Evolutionary conservation across 2,113 vertebrate species (phyloP).

Genomic region (Python bivittatus): DNA sequence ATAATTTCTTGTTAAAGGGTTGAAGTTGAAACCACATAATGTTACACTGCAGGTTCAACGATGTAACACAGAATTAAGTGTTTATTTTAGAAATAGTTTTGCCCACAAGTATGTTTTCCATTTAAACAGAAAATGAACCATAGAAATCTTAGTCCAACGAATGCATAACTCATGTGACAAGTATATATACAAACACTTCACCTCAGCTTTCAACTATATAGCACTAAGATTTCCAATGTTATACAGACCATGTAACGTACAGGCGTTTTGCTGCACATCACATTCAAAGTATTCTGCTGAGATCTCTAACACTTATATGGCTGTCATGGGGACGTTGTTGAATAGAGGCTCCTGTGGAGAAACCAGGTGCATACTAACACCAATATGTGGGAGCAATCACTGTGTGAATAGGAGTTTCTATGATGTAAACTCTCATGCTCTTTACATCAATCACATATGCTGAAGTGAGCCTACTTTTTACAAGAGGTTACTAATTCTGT

Average conservation of each 20-base stretch:
- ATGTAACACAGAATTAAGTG: constrained; percentile 29
- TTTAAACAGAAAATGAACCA: neutral
- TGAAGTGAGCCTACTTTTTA: neutral
- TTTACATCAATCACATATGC: neutral
- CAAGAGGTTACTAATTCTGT: neutral
- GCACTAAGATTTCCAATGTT: constrained; percentile 10
- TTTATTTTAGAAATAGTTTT: constrained; percentile 55
- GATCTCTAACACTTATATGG: neutral
- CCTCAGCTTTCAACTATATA: constrained; percentile 21
- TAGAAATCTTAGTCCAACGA: constrained; percentile 48
- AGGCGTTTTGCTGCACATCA: neutral
- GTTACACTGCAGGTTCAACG: constrained; percentile 35
- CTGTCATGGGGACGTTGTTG: neutral
- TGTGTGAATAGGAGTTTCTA: neutral
- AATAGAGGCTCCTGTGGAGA: neutral
- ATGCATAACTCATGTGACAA: constrained; percentile 17
- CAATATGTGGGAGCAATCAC: neutral
- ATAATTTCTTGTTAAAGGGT: constrained; percentile 55
- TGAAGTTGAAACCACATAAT: constrained; percentile 57
- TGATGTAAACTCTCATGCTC: neutral
- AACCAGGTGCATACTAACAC: neutral
- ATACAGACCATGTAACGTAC: neutral
- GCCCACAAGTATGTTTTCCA: constrained; percentile 15
- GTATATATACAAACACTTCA: constrained; percentile 44
- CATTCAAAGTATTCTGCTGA: neutral